Evolutionary conservation across 2,113 vertebrate species (phyloP), one percentile per base, ranked within the genome.

Genomic region (Dromaius novaehollandiae): DNA sequence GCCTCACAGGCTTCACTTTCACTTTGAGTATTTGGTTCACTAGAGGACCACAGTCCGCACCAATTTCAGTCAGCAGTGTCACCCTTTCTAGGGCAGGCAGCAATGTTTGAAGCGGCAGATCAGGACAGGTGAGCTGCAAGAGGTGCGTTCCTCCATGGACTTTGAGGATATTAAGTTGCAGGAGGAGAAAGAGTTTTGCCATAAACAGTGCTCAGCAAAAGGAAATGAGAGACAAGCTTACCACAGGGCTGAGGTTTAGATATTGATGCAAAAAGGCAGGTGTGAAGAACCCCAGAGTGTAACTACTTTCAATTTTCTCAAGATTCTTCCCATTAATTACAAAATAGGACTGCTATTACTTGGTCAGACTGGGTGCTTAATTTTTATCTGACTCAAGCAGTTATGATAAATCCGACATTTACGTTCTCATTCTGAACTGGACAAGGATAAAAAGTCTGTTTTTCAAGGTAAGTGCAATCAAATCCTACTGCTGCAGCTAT

Each of bases 291-390:
- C 11, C n/a, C 30, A 20, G 2, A 50, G 12, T 1, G 1, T 4
- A 21, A 16, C 8, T 13, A 17, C 11, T 63, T 44, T 56, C 14
- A 11, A 30, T 56, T 56, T 32, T 55, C 55, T 46, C 44, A 46
- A 46, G 44, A 46, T 16, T 46, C 44, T 46, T 46, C 44, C 6
- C 44, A 46, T 46, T 46, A 46, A 46, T 46, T 46, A 46, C 44
- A 46, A 46, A 15, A 46, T n/a, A 48, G 60, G 36, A 17, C 8
- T 34, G 44, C 44, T 46, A 46, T 38, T 21, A 6, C 8, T 0
- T 0, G 8, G 58, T 7, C 11, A 36, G 66, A 11, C 0, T 12
- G 40, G 44, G 34, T 9, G 32, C 1, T 9, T 75, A 22, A 55
- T 50, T 36, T 61, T 11, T 14, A 32, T 1, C 34, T 50, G 5